Evolutionary conservation across 2,888 invertebrate species (phyloP), one percentile per base, ranked within the genome.

Genomic region (Diloba caeruleocephala): DNA sequence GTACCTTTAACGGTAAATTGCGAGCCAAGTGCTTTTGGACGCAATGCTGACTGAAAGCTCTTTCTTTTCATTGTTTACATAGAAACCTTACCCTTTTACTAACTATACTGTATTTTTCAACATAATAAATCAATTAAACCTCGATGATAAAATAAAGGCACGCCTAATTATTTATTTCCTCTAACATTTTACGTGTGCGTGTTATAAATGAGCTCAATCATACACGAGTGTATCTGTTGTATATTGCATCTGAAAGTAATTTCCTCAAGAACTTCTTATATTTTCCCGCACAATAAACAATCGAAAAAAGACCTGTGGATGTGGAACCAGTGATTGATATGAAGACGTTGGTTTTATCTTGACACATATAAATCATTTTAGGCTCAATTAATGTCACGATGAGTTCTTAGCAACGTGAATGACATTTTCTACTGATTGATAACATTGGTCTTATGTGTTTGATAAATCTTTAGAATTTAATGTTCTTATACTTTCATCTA

Each of bases 361-460:
- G 60, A 59, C 72, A 55, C 66, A 68, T 72, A 82, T 82, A 78
- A 82, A 82, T 81, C 81, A 82, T 81, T 76, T 76, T 65, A 70
- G 64, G 76, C 76, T 79, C 78, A 76, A 79, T 82, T 78, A 82
- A 79, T 77, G 81, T 81, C 76, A 45, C 42, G 48, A 36, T 49
- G 37, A 38, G 66, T 61, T 69, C 53, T 62, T 71, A 72, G 72
- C 55, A 69, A 77, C 75, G 55, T 71, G 61, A 75, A 65, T 67
- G 77, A 74, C 75, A 72, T 73, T 76, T 66, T 58, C 33, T 60
- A 60, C 69, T 79, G 80, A 79, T 79, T 78, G 78, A 80, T 79
- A 71, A 74, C 46, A 21, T 21, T n/a, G n/a, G n/a, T n/a, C n/a
- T n/a, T n/a, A n/a, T n/a, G n/a, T 79, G 80, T 78, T 80, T 78